phyloP scores from a whole-genome alignment of 2,797 vertebrate genomes.

The Heteromormyrus szaboi region DNA sequence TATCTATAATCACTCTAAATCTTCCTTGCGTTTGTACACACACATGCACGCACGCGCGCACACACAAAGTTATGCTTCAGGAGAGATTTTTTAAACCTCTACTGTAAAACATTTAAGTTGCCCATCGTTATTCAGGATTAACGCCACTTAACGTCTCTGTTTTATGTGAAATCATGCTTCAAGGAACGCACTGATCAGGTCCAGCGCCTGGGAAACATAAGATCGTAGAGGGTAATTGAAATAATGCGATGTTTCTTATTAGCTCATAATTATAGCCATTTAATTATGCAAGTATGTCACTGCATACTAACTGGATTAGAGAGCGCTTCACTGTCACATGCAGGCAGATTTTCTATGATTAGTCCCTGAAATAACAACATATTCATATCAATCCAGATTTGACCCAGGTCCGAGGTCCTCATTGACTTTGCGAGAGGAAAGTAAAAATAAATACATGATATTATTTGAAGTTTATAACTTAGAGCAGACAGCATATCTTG shows the following conservation, averaged over 20 bases:
- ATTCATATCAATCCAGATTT: not conserved
- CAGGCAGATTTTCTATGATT: not conserved
- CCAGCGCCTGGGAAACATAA: conserved; percentile 46
- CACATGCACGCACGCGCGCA: conserved; percentile 4
- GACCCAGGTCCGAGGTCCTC: not conserved
- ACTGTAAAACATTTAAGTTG: not conserved
- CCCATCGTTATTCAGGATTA: conserved; percentile 16
- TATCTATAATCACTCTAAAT: conserved; percentile 42
- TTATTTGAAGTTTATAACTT: not conserved
- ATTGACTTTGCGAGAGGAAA: not conserved
- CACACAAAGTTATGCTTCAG: not conserved
- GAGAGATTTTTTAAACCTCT: not conserved
- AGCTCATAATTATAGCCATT: conserved; percentile 62
- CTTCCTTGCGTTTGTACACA: conserved; percentile 16
- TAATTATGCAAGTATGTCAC: conserved; percentile 55
- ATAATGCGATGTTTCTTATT: conserved; percentile 66
- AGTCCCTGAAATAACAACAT: not conserved
- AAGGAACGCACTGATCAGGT: conserved; percentile 41
- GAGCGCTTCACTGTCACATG: not conserved
- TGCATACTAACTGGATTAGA: conserved; percentile 16
- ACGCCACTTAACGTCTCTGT: conserved; percentile 9
- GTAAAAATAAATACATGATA: not conserved
- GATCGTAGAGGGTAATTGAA: conserved; percentile 57
- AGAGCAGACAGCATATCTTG: not conserved
- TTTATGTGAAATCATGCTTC: conserved; percentile 52